A percentile compares a stretch with the other conserved stretches of the same genome.
Evolutionary conservation across 1,140 invertebrate species (phyloP).

Genomic region (Trissolcus basalis): DNA sequence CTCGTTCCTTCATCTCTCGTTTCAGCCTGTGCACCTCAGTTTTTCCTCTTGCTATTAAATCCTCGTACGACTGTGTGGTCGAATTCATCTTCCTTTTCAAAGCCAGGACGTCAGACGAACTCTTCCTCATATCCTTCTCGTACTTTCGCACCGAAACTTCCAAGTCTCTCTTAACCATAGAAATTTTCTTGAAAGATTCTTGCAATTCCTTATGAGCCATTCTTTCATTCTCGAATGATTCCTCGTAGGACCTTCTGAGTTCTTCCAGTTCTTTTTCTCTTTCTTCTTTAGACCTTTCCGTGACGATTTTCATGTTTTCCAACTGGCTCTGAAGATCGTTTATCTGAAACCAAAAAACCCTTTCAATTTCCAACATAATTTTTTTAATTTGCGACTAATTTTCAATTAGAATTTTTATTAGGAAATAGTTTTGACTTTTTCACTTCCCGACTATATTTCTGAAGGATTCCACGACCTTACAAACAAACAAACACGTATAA

Average conservation of each 20-base stretch:
- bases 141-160: slow-evolving; percentile 56
- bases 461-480: no score
- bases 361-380: no score
- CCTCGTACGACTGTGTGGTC: slow-evolving; percentile 62
- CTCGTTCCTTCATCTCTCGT: slow-evolving; percentile 64
- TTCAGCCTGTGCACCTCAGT: slow-evolving; percentile 61
- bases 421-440: no score
- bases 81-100: slow-evolving; percentile 61
- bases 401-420: no score
- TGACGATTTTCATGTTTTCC: slow-evolving; percentile 49
- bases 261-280: slow-evolving; percentile 40
- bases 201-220: slow-evolving; percentile 52
- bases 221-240: slow-evolving; percentile 32
- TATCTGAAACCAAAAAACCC: slow-evolving; percentile 30
- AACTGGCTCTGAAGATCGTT: slow-evolving; percentile 49
- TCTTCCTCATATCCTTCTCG: slow-evolving; percentile 63
- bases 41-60: slow-evolving; percentile 59
- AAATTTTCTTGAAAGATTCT: slow-evolving; percentile 47
- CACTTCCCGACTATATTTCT: no score
- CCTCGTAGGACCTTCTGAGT: background rate
- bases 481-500: no score
- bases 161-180: slow-evolving; percentile 57
- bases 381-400: no score
- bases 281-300: slow-evolving; percentile 49
- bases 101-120: slow-evolving; percentile 40